Evolutionary conservation across 2,797 vertebrate species (phyloP).

Genomic region (Eulemur coronatus): DNA sequence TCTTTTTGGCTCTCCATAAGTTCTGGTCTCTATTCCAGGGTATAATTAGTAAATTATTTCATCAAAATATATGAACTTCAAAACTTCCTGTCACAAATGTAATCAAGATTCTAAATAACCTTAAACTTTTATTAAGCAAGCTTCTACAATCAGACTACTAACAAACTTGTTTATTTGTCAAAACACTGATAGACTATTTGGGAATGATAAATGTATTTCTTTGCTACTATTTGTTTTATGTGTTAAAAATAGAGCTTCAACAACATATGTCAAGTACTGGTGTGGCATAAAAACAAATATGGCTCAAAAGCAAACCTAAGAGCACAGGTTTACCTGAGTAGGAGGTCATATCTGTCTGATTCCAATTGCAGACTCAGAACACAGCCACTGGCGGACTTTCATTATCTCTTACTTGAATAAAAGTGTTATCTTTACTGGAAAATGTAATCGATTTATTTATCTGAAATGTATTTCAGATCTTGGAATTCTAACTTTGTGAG

Average conservation of each 20-base stretch:
- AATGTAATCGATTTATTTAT: background rate
- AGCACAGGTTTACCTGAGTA: background rate
- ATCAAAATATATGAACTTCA: background rate
- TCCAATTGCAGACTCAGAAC: background rate
- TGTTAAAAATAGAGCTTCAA: slow-evolving; percentile 64
- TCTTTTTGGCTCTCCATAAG: background rate
- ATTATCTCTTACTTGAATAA: background rate
- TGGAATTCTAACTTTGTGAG: background rate
- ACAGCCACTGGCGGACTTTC: background rate
- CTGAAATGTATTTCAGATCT: background rate
- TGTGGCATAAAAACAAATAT: slow-evolving; percentile 58
- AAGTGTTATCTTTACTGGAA: background rate
- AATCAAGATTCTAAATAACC: background rate
- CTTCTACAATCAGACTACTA: slow-evolving; percentile 28
- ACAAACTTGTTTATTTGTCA: background rate
- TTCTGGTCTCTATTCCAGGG: background rate
- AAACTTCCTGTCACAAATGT: background rate
- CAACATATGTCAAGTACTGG: slow-evolving; percentile 21
- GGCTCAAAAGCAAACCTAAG: background rate
- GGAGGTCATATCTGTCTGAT: background rate
- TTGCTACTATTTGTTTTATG: slow-evolving; percentile 35
- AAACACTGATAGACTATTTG: background rate
- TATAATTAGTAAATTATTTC: slow-evolving; percentile 41
- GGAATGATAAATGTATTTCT: slow-evolving; percentile 31
- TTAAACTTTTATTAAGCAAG: background rate